These are phyloP conservation scores for Calameuta idolon DNA, from an alignment of 2,888 invertebrate species.

Conservation along the genomic window DNA sequence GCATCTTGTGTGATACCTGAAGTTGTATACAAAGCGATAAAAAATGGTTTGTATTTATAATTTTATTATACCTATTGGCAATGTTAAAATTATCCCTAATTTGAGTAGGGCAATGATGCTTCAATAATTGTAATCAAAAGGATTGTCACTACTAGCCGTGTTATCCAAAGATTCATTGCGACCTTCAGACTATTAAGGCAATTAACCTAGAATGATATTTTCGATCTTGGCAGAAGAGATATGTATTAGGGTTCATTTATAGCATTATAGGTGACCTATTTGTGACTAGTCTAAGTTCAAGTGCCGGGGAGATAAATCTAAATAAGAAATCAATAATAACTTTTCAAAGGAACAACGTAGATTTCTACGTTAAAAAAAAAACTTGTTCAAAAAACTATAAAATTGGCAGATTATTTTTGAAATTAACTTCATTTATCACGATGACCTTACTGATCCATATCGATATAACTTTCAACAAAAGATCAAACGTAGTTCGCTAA, in stretches of 20 bases:
- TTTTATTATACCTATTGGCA: background rate
- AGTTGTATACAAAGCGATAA: background rate
- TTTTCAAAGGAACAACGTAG: background rate
- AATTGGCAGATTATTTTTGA: background rate
- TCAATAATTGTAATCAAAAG: background rate
- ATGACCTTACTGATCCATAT: background rate
- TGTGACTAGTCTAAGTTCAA: background rate
- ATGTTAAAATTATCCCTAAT: background rate
- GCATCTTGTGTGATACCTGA: background rate
- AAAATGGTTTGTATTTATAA: background rate
- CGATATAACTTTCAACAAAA: background rate
- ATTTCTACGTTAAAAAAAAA: background rate
- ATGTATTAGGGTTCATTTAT: background rate
- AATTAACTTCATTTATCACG: background rate
- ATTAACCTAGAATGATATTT: constrained; percentile 31
- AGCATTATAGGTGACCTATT: background rate
- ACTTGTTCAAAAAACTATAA: too few relatives aligned
- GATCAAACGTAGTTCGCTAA: background rate
- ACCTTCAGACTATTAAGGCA: background rate
- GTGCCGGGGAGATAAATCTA: background rate
- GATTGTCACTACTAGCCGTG: background rate
- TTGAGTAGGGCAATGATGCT: background rate
- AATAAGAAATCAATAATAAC: background rate
- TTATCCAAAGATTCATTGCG: background rate
- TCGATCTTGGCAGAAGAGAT: constrained; percentile 33